Evolutionary conservation across 2,113 vertebrate species (phyloP), one percentile per base, ranked within the genome.

Genomic region (Sprattus sprattus): DNA sequence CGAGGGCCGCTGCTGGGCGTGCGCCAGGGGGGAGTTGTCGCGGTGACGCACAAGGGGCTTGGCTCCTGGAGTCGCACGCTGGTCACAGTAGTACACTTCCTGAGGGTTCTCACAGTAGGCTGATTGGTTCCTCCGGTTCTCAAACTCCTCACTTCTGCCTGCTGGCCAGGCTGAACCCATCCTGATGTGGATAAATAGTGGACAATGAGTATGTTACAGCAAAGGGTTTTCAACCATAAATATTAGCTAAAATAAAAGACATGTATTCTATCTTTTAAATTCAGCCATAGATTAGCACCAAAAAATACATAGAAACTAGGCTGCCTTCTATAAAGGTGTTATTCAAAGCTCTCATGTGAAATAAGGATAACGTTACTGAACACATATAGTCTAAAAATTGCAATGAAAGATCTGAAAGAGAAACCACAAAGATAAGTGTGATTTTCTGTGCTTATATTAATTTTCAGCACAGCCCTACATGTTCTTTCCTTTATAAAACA

Each of bases 61-160:
- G 71, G 71, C 71, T 16, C 3, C 28, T 2, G 25, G 25, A 16
- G 71, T 32, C 25, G 28, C 15, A 3, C 28, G 71, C 8, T 32
- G 71, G 25, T 78, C 71, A 32, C 16, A 18, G 11, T 32, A 78
- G 71, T 78, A 28, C 71, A 13, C 28, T 39, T 28, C 71, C 28
- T 44, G 71, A 15, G 71, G 71, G 28, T 5, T 78, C 10, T 78
- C 71, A 11, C 44, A 78, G 28, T 78, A 39, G 1, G 44, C 71
- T 6, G 25, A 78, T 78, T 39, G 71, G 90, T 95, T 96, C 90
- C 93, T 95, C 86, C 88, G 91, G 89, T 93, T 95, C 90, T 95
- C 92, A 18, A 83, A 92, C 92, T 96, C 95, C 87, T 95, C 94
- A 90, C 86, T 93, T 87, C 92, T 90, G 85, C 92, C 92, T 90